Conservation (phyloP, 2,797 vertebrate species). For the Molossus molossus region DNA sequence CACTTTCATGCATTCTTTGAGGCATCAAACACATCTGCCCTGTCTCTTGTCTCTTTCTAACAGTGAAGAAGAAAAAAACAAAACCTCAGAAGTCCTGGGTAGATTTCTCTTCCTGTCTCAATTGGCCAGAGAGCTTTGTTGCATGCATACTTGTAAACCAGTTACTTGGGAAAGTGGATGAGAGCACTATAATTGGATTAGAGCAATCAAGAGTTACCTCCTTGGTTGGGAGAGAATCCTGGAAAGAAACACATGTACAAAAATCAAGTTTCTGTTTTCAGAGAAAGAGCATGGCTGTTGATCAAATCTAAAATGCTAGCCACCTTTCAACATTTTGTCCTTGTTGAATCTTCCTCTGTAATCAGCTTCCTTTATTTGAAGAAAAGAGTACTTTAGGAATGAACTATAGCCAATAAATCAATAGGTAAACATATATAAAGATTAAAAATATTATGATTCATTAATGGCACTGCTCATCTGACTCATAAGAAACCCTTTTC, state of each 20-base stretch:
- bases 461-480: not conserved
- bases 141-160: not conserved
- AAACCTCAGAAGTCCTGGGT: not conserved
- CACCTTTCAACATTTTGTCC: not conserved
- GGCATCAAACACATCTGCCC: not conserved
- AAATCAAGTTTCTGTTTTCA: slow-evolving; percentile 29
- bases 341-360: slow-evolving; percentile 18
- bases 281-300: not conserved
- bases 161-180: slow-evolving; percentile 3
- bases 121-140: slow-evolving; percentile 19
- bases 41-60: slow-evolving; percentile 40
- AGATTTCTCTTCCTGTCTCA: not conserved
- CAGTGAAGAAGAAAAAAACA: not conserved
- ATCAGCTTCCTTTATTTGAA: slow-evolving; percentile 39
- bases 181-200: not conserved
- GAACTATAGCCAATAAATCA: slow-evolving; percentile 21
- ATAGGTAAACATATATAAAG: not conserved
- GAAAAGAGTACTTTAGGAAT: not conserved
- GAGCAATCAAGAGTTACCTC: not conserved
- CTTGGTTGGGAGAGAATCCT: not conserved
- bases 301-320: not conserved
- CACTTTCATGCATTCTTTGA: not conserved
- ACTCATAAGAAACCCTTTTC: not conserved
- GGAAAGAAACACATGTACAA: not conserved
- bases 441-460: not conserved